Evolutionary conservation across 1,140 invertebrate genomes (phyloP).

Genomic region (Panulirus ornatus): DNA sequence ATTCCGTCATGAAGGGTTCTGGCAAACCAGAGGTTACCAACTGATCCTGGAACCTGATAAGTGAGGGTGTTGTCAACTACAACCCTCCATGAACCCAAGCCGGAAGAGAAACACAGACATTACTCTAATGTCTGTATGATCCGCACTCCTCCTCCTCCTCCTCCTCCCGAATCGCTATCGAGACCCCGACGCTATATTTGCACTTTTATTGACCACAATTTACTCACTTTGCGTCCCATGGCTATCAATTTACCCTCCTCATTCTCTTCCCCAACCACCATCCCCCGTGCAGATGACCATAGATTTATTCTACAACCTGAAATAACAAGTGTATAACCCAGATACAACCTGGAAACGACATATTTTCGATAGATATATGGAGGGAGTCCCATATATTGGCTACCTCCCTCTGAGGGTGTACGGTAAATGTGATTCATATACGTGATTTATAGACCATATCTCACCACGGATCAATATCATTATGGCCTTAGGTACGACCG

Average conservation of each 20-base stretch:
- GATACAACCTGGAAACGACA: neutral
- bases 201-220: neutral
- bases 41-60: too few relatives aligned
- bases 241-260: too few relatives aligned
- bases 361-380: neutral
- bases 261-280: too few relatives aligned
- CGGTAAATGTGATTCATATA: neutral
- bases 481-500: neutral
- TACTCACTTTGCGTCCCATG: neutral
- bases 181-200: neutral
- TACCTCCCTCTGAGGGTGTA: neutral
- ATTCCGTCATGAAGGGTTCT: too few relatives aligned
- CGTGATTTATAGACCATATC: neutral
- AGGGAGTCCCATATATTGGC: neutral
- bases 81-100: too few relatives aligned
- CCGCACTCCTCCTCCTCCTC: constrained; percentile 4
- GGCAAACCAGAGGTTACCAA: too few relatives aligned
- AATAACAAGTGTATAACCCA: neutral
- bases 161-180: neutral
- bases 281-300: too few relatives aligned
- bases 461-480: neutral
- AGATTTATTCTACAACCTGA: too few relatives aligned
- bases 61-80: too few relatives aligned
- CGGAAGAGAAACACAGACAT: too few relatives aligned
- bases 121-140: too few relatives aligned